Evolutionary conservation across 2,797 vertebrate species (phyloP).

Genomic region (Pangasius krempfi): DNA sequence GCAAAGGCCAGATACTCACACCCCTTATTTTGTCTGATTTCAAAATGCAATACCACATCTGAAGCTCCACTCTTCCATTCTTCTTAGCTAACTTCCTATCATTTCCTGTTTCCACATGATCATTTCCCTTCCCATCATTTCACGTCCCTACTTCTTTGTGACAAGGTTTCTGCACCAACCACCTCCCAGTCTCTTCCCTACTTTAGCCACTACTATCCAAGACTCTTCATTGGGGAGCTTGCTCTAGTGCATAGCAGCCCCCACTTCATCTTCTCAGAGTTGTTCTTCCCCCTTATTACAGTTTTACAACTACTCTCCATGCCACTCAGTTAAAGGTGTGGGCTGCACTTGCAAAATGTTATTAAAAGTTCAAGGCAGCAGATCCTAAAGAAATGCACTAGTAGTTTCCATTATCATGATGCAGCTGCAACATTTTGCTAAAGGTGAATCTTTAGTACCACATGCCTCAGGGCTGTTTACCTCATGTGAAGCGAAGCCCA

Average conservation of each 20-base stretch:
- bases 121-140: neutral
- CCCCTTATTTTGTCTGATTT: neutral
- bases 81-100: neutral
- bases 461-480: conserved; percentile 1
- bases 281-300: neutral
- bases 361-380: neutral
- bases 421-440: conserved; percentile 12
- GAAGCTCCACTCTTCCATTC: neutral
- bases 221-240: neutral
- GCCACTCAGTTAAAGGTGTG: neutral
- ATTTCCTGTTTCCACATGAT: neutral
- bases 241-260: neutral
- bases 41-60: neutral
- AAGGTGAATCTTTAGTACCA: conserved; percentile 20
- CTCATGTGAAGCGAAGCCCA: neutral
- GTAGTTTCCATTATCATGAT: conserved; percentile 2
- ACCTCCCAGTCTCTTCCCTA: neutral
- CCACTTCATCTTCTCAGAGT: neutral
- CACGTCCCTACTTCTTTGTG: neutral
- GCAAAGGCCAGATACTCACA: neutral
- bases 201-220: neutral
- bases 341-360: neutral
- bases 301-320: neutral
- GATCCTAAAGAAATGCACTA: conserved; percentile 12
- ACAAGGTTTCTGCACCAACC: neutral